Evolutionary conservation across 2,888 invertebrate species (phyloP).

Genomic region (Ariolimax columbianus): DNA sequence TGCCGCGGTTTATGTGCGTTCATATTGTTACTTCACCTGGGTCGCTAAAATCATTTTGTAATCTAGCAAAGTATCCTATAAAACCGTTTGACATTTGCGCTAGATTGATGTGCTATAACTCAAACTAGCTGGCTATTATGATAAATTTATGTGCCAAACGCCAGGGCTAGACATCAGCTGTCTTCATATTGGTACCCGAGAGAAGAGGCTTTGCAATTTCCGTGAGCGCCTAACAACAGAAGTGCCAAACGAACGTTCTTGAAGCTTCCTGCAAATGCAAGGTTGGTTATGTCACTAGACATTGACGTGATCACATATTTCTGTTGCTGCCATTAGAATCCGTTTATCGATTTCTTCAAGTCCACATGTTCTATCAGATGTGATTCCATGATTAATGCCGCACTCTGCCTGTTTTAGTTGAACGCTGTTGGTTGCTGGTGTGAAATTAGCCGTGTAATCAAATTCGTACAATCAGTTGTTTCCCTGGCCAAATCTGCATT

Average conservation of each 20-base stretch:
- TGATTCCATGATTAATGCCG: background rate
- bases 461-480: background rate
- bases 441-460: background rate
- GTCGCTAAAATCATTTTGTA: no score
- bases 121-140: no score
- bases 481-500: background rate
- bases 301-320: background rate
- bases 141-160: no score
- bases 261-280: background rate
- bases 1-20: no score
- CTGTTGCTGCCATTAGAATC: background rate
- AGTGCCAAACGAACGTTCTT: background rate
- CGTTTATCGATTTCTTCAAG: background rate
- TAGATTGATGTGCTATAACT: background rate
- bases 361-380: background rate
- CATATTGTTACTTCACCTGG: no score
- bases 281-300: background rate
- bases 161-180: background rate
- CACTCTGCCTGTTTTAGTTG: background rate
- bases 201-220: background rate
- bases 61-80: no score
- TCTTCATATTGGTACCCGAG: background rate
- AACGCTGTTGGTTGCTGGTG: background rate
- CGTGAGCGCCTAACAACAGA: background rate
- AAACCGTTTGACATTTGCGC: background rate